Base-by-base conservation (phyloP, 2,113 vertebrate species). In the Chaenogobius annularis region DNA sequence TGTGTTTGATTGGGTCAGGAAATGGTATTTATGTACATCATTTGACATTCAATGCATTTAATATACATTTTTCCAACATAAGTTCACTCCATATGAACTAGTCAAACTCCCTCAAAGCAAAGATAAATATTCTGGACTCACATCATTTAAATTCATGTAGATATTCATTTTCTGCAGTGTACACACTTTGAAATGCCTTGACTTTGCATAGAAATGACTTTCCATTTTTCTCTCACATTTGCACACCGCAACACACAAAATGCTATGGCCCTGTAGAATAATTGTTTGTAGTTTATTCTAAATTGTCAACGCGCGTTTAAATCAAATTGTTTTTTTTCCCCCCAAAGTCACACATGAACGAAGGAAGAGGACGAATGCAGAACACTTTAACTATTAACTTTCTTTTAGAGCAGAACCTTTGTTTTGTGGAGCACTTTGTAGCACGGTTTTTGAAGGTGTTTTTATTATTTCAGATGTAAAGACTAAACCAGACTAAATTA, bases 131-230 rank as follows among this genome's bases (percentile, higher is more conserved):
- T n/a, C 50, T 52, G 50, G 19, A 52, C 50, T n/a, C 19, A 10
- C 19, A n/a, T 20, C n/a, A n/a, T 54, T 54, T 54, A 54, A 54
- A 54, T n/a, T 54, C 50, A n/a, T 20, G 50, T n/a, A 20, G 50
- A 54, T 54, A 54, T 20, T 54, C 50, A 54, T 54, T 54, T n/a
- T 54, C 50, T 54, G 50, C 50, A 9, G 50, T 54, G 50, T 37
- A 66, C 17, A 58, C 62, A 55, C 48, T 72, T 43, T 2, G 1
- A 56, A 56, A 31, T 74, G 74, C n/a, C 17, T n/a, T 44, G 23
- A 23, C 31, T 83, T 78, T 84, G 73, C 75, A 83, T 84, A 54
- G 35, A 76, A 80, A 85, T 84, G 56, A 50, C 35, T 20, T 80
- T 72, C 12, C 46, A 73, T 75, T 67, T 74, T 72, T 81, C 68